Evolutionary conservation across 2,797 vertebrate species (phyloP).

Genomic region (Podarcis lilfordi): DNA sequence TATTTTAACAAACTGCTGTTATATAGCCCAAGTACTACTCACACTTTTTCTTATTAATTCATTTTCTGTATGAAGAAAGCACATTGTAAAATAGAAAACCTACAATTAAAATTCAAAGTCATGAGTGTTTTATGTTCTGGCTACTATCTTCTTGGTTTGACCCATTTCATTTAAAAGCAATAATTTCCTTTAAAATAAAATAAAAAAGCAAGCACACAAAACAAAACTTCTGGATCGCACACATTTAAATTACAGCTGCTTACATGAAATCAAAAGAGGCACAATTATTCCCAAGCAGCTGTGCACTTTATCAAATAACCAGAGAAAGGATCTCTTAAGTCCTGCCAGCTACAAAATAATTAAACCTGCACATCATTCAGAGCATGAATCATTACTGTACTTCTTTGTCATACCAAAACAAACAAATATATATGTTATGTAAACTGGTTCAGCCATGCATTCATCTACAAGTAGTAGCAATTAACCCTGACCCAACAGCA

Average conservation of each 20-base stretch:
- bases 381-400: neutral
- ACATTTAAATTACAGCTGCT: neutral
- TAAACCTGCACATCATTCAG: neutral
- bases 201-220: neutral
- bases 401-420: neutral
- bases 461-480: neutral
- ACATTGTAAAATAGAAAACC: neutral
- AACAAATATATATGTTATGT: neutral
- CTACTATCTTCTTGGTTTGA: neutral
- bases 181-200: neutral
- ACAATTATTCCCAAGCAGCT: neutral
- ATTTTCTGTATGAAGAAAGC: neutral
- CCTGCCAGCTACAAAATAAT: neutral
- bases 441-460: neutral
- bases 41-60: neutral
- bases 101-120: neutral
- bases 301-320: too few relatives aligned
- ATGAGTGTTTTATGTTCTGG: neutral
- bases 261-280: too few relatives aligned
- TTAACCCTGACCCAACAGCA: too few relatives aligned
- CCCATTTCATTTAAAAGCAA: neutral
- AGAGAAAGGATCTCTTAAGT: neutral
- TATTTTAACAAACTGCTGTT: neutral
- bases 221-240: neutral
- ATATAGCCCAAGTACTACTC: neutral